phyloP scores from a whole-genome alignment of 2,888 invertebrate genomes.

The Psylliodes chrysocephalus region DNA sequence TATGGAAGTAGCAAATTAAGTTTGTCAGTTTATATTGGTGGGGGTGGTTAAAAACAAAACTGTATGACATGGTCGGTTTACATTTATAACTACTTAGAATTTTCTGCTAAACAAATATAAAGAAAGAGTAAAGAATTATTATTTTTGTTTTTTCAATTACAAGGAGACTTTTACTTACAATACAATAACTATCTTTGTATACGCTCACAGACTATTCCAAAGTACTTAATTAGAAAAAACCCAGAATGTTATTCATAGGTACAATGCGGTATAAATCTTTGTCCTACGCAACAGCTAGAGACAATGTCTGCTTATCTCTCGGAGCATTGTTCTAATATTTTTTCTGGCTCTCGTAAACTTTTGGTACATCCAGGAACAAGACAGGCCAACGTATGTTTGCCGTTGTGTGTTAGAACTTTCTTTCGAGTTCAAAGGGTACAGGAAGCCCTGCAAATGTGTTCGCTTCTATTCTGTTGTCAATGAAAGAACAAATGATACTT shows the following conservation, averaged over 20 bases:
- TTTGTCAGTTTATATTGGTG: too few species aligned
- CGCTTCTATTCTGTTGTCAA: not conserved
- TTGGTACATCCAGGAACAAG: conserved; percentile 25
- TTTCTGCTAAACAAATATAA: too few species aligned
- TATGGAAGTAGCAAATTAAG: too few species aligned
- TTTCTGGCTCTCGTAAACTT: conserved; percentile 15
- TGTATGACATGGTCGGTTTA: too few species aligned
- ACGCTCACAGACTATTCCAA: not conserved
- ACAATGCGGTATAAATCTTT: conserved; percentile 30
- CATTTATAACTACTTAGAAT: too few species aligned
- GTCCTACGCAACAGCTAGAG: conserved; percentile 31
- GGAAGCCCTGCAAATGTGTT: not conserved
- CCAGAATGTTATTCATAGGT: conserved; percentile 19
- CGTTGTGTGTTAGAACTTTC: not conserved
- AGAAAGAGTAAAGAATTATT: too few species aligned
- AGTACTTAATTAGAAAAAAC: conserved; percentile 5
- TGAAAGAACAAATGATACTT: not conserved
- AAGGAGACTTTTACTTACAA: too few species aligned
- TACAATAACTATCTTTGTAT: not conserved
- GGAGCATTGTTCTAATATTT: conserved; percentile 30
- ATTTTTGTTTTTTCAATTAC: too few species aligned
- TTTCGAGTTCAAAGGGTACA: not conserved
- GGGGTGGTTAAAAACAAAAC: too few species aligned
- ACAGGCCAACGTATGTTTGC: conserved; percentile 1
- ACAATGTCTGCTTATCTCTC: conserved; percentile 23